Evolutionary conservation across 2,888 invertebrate species (phyloP), one percentile per base, ranked within the genome.

Genomic region (Theretra japonica): DNA sequence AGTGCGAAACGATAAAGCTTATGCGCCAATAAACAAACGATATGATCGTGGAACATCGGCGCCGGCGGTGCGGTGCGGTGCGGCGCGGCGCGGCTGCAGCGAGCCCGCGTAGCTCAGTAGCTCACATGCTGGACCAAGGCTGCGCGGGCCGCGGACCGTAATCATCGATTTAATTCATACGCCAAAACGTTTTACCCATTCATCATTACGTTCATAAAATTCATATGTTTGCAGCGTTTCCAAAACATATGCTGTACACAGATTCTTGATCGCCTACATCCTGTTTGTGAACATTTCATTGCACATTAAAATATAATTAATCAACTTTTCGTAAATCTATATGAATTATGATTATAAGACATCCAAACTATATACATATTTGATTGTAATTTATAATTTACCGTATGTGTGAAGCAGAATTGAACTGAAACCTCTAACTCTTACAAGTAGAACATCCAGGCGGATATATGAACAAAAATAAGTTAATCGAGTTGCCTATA

Each of bases 11-110:
- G 83, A 83, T 84, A 79, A 82, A 86, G 86, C 86, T 87, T 88
- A 86, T 83, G 84, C 84, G 86, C 85, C 86, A 86, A 86, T 90
- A 88, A 88, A 89, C 87, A 90, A 89, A 90, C 86, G 86, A 91
- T 89, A 65, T 65, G 65, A 65, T 65, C 65, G 65, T 62, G 33
- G 41, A 48, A 65, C 65, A 17, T 65, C 65, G 65, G 30, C 60
- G 60, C 19, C 25, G 21, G 57, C 21, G 8, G 23, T 7, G n/a
- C 21, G 56, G 25, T 11, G n/a, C n/a, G n/a, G 23, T 5, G 56
- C 25, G 68, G 41, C 41, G 15, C 48, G n/a, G n/a, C n/a, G n/a
- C n/a, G n/a, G n/a, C n/a, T n/a, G 6, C 8, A 1, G n/a, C 33
- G 33, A 8, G 58, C 50, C 25, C 70, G 73, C 73, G 76, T 71